These are phyloP conservation scores for Drosophila macrospina DNA, from an alignment of 2,888 invertebrate genomes.

Conservation along the genomic window DNA sequence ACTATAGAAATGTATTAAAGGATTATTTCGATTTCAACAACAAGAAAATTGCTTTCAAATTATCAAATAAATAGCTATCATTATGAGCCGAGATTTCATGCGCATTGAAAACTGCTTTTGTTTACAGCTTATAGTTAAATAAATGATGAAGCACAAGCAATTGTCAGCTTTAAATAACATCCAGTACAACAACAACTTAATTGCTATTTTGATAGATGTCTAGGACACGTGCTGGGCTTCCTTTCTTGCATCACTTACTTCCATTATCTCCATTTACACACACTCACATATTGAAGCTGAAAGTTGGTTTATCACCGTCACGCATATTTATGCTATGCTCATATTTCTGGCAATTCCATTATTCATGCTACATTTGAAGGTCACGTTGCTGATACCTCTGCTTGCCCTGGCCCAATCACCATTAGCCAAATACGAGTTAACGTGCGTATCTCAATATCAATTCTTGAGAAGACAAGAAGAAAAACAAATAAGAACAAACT, in stretches of 20 bases:
- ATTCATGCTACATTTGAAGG: slow-evolving; percentile 61
- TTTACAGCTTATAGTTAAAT: slow-evolving; percentile 1
- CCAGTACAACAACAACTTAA: slow-evolving; percentile 25
- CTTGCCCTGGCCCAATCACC: slow-evolving; percentile 22
- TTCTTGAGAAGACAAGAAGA: slow-evolving; percentile 21
- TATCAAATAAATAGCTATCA: background rate
- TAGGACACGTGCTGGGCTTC: slow-evolving; percentile 29
- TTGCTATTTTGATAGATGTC: slow-evolving; percentile 49
- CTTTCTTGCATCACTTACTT: background rate
- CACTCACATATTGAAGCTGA: slow-evolving; percentile 12
- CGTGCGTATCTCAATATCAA: slow-evolving; percentile 53
- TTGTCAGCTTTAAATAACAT: slow-evolving; percentile 10
- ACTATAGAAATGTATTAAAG: background rate
- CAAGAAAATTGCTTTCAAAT: background rate
- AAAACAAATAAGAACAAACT: slow-evolving; percentile 12
- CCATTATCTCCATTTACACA: slow-evolving; percentile 28
- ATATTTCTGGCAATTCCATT: slow-evolving; percentile 58
- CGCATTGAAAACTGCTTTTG: background rate
- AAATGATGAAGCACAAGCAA: background rate
- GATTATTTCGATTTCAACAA: background rate
- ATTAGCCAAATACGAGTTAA: slow-evolving; percentile 43
- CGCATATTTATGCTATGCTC: slow-evolving; percentile 39
- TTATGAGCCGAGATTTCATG: background rate
- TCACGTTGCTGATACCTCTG: slow-evolving; percentile 50
- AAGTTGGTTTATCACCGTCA: slow-evolving; percentile 35